phyloP scores from a whole-genome alignment of 1,140 invertebrate genomes.

The Helicoverpa zea region DNA sequence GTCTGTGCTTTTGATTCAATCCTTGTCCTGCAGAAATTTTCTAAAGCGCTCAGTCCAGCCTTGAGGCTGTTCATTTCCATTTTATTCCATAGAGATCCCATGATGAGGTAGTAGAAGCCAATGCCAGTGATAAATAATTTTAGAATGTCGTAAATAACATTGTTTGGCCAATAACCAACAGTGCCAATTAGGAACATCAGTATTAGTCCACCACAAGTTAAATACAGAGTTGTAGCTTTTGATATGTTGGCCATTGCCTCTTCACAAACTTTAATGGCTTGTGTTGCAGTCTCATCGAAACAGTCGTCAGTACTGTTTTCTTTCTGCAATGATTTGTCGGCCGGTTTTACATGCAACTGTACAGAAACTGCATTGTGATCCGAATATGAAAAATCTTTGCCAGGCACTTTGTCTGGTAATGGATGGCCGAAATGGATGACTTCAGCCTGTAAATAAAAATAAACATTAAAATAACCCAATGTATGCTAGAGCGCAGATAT shows the following conservation, averaged over 20 bases:
- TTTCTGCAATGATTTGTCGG: constrained; percentile 52
- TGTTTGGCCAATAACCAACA: constrained; percentile 81
- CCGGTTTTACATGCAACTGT: constrained; percentile 81
- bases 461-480: no score
- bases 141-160: constrained; percentile 72
- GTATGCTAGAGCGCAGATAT: no score
- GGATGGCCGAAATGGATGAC: constrained; percentile 90
- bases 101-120: constrained; percentile 91
- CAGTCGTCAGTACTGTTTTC: constrained; percentile 54
- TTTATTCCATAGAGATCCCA: constrained; percentile 93
- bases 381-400: constrained; percentile 92
- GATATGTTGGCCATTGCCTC: constrained; percentile 87
- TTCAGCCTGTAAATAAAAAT: constrained; percentile 84
- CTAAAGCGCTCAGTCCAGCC: constrained; percentile 87
- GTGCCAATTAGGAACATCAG: constrained; percentile 83
- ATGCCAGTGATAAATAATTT: constrained; percentile 89
- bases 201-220: constrained; percentile 84
- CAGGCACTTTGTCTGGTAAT: constrained; percentile 91
- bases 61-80: constrained; percentile 92
- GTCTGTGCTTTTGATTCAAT: constrained; percentile 45
- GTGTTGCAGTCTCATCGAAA: constrained; percentile 85
- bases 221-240: constrained; percentile 88
- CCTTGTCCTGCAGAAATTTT: constrained; percentile 70
- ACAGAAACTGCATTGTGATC: constrained; percentile 96
- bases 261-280: constrained; percentile 89